phyloP scores from a whole-genome alignment of 1,140 invertebrate species.

The Zeugodacus cucurbitae region DNA sequence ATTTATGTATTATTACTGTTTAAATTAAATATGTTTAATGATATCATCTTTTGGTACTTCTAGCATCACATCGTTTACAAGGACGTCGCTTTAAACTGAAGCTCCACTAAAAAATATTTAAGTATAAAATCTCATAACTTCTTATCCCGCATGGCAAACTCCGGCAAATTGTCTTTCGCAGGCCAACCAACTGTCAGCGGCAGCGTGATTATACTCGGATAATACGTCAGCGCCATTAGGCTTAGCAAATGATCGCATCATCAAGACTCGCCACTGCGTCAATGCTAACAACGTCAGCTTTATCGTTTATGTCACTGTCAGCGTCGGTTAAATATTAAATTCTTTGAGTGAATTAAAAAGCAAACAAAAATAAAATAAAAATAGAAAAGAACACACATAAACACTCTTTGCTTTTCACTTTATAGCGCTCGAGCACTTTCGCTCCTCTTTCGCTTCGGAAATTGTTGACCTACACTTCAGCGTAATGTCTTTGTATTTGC shows the following conservation, averaged over 20 bases:
- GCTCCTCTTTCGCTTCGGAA: not conserved
- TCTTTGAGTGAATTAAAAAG: not conserved
- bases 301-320: not conserved
- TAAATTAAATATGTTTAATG: no score
- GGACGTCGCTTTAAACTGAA: no score
- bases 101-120: not conserved
- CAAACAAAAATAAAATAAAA: not conserved
- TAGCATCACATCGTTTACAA: no score
- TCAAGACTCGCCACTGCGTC: not conserved
- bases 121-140: not conserved
- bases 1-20: no score
- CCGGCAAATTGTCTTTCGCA: not conserved
- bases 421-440: not conserved
- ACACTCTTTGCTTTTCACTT: not conserved
- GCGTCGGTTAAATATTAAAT: not conserved
- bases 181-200: not conserved
- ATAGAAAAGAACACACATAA: no score
- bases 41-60: no score
- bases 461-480: not conserved
- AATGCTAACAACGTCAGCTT: not conserved
- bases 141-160: not conserved
- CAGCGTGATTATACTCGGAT: not conserved
- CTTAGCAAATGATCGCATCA: not conserved
- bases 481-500: not conserved
- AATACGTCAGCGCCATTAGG: not conserved